Percentiles rank a stretch among this genome's conserved stretches.
Conservation (phyloP, 2,113 vertebrate genomes). For the Oncorhynchus keta region DNA sequence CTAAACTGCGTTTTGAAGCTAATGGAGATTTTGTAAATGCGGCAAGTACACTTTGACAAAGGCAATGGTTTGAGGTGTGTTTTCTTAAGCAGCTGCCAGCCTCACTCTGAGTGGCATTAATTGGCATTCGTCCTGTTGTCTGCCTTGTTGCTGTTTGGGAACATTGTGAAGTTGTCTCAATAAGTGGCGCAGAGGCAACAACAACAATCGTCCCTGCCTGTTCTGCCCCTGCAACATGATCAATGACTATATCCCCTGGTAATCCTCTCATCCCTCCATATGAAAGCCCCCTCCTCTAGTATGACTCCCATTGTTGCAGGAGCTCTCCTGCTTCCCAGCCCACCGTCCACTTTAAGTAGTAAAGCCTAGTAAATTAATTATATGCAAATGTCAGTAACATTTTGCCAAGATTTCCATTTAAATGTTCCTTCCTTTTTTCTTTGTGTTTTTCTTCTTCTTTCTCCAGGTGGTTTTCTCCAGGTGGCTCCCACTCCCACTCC, state of each 20-base stretch:
- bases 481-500: background rate
- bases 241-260: conserved; percentile 25
- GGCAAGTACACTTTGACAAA: background rate
- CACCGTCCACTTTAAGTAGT: conserved; percentile 51
- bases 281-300: conserved; percentile 1
- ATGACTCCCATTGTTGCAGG: conserved; percentile 17
- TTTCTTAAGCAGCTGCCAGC: conserved; percentile 12
- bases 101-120: conserved; percentile 21
- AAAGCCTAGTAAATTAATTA: conserved; percentile 58
- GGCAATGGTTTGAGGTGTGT: conserved; percentile 21
- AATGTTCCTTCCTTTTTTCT: conserved; percentile 56
- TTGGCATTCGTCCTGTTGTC: conserved; percentile 17
- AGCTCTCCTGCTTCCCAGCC: conserved; percentile 28
- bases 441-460: conserved; percentile 4
- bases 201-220: background rate
- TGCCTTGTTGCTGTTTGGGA: background rate
- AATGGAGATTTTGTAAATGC: conserved; percentile 35
- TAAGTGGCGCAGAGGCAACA: background rate
- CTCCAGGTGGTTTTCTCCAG: conserved; percentile 65
- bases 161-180: background rate
- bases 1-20: conserved; percentile 22
- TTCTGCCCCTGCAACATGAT: background rate
- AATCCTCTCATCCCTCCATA: conserved; percentile 12
- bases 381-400: conserved; percentile 57
- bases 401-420: conserved; percentile 70